These are phyloP conservation scores for Peribatodes rhomboidaria DNA, from an alignment of 2,888 invertebrate genomes.

Conservation along the genomic window DNA sequence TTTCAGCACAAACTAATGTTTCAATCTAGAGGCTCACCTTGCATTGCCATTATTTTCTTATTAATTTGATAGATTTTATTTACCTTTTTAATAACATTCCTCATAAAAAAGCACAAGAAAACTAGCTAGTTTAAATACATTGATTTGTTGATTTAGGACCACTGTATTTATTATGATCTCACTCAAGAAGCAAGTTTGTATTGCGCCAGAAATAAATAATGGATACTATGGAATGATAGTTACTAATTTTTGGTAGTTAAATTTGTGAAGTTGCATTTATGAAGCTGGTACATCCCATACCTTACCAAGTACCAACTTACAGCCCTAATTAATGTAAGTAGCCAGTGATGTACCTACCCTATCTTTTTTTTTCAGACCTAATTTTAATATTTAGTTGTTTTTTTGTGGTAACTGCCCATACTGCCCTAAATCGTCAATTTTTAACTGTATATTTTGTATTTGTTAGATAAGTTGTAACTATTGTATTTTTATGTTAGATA, in stretches of 20 bases:
- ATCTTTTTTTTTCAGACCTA: constrained; percentile 1
- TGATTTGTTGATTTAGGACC: constrained; percentile 41
- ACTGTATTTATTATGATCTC: constrained; percentile 65
- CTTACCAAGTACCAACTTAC: neutral
- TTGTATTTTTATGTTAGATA: constrained; percentile 46
- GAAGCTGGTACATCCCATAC: neutral
- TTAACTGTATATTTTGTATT: constrained; percentile 28
- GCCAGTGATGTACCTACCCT: neutral
- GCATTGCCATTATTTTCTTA: constrained; percentile 23
- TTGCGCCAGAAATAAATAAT: constrained; percentile 47
- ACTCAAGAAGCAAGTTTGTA: constrained; percentile 58
- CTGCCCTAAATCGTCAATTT: constrained; percentile 25
- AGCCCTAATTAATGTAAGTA: neutral
- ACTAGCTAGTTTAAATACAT: constrained; percentile 40
- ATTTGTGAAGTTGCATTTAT: constrained; percentile 9
- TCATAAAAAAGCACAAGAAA: constrained; percentile 53
- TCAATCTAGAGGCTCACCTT: constrained; percentile 21
- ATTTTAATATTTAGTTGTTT: constrained; percentile 1
- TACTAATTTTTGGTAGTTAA: constrained; percentile 10
- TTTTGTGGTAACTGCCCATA: constrained; percentile 4
- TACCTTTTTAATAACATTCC: constrained; percentile 40
- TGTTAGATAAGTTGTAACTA: constrained; percentile 13
- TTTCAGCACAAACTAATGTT: constrained; percentile 22
- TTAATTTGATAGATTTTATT: constrained; percentile 20
- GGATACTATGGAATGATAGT: constrained; percentile 10